A percentile compares a stretch with the other conserved stretches of the same genome.
phyloP scores from a whole-genome alignment of 2,888 invertebrate genomes.

The Nemotelus pantherinus region DNA sequence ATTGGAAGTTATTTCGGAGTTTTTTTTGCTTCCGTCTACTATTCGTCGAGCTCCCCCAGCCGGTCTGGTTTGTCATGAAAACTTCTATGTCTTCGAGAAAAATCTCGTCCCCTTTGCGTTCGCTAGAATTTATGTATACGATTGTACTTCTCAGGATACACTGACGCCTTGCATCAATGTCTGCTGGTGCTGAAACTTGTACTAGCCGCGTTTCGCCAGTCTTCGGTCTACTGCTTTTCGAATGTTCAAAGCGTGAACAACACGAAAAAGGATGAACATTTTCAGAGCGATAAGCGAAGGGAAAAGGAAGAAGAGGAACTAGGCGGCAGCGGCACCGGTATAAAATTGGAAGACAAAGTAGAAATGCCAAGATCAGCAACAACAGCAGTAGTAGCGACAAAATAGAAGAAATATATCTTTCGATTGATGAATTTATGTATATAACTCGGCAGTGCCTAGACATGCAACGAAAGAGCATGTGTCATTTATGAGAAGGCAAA shows the following conservation, averaged over 20 bases:
- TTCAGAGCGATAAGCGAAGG: not conserved
- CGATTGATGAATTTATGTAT: too few species aligned
- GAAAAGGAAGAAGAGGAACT: constrained; percentile 20
- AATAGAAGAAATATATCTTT: not conserved
- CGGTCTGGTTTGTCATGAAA: not conserved
- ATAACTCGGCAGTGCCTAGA: too few species aligned
- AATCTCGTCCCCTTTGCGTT: not conserved
- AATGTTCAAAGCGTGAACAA: constrained; percentile 1
- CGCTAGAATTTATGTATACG: not conserved
- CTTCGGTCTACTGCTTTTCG: not conserved
- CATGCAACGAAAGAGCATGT: too few species aligned
- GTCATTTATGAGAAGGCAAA: not conserved
- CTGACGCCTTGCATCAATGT: not conserved
- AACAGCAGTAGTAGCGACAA: not conserved
- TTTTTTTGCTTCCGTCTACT: not conserved
- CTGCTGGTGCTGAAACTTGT: too few species aligned
- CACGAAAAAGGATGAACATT: constrained; percentile 36
- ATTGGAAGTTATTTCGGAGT: constrained; percentile 36
- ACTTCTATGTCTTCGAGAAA: constrained; percentile 12
- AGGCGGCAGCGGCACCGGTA: constrained; percentile 20
- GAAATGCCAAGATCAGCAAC: not conserved
- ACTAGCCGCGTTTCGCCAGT: not conserved
- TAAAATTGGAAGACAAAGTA: constrained; percentile 22
- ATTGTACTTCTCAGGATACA: not conserved
- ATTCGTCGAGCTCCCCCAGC: too few species aligned